Conservation (phyloP, 2,797 vertebrate species). For the Myoxocephalus aenaeus region DNA sequence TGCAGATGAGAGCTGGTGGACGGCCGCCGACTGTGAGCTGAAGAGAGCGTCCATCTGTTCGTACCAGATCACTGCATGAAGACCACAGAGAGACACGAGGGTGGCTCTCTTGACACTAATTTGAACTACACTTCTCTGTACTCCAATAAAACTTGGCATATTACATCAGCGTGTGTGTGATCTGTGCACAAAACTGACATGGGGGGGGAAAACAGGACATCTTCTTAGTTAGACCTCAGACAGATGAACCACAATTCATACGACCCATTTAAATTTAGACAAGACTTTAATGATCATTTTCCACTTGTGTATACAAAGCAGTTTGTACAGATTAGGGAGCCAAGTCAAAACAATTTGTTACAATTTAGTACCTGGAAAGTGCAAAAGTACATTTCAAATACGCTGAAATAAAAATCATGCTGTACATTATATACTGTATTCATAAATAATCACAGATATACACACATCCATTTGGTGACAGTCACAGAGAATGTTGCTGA, state of each 20-base stretch:
- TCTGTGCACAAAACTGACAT: neutral
- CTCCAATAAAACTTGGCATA: conserved; percentile 59
- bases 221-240: neutral
- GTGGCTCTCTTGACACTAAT: neutral
- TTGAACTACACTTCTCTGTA: neutral
- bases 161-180: neutral
- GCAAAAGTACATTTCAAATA: conserved; percentile 89
- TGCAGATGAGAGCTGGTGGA: conserved; percentile 81
- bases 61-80: conserved; percentile 58
- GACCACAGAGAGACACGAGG: neutral
- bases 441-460: conserved; percentile 94
- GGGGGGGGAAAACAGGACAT: neutral
- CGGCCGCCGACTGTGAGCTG: conserved; percentile 69
- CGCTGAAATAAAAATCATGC: conserved; percentile 91
- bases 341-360: conserved; percentile 90
- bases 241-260: neutral
- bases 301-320: conserved; percentile 91
- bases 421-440: conserved; percentile 91
- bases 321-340: conserved; percentile 93
- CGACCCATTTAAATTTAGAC: conserved; percentile 66
- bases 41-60: conserved; percentile 80
- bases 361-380: conserved; percentile 95
- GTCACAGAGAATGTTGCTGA: conserved; percentile 78
- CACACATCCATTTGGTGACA: conserved; percentile 85
- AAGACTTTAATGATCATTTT: conserved; percentile 87